phyloP scores from a whole-genome alignment of 2,113 vertebrate species.

The Paramisgurnus dabryanus region DNA sequence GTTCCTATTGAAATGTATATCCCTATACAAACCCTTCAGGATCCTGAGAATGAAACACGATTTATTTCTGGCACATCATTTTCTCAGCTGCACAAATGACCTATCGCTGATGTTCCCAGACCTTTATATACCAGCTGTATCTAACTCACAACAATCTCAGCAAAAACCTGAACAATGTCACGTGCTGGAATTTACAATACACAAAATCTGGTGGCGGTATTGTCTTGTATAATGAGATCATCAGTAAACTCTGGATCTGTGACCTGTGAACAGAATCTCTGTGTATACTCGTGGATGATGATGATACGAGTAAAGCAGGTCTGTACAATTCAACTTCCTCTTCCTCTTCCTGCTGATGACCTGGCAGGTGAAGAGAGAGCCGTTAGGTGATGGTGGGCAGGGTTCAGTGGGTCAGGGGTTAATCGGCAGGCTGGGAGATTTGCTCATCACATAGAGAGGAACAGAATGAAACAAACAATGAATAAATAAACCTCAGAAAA shows the following conservation, averaged over 20 bases:
- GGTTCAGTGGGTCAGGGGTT: background rate
- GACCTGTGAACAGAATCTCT: slow-evolving; percentile 21
- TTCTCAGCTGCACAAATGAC: slow-evolving; percentile 51
- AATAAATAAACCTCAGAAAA: background rate
- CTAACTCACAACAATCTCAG: background rate
- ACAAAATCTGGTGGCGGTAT: background rate
- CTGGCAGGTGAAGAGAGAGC: background rate
- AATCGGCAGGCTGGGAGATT: background rate
- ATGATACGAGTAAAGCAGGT: background rate
- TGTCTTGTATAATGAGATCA: background rate
- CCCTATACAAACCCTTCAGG: too few relatives aligned
- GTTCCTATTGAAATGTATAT: too few relatives aligned
- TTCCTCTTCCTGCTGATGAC: slow-evolving; percentile 15
- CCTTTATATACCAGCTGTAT: slow-evolving; percentile 23
- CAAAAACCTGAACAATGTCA: too few relatives aligned
- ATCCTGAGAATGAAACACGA: too few relatives aligned
- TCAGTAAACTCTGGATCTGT: background rate
- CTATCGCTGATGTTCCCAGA: slow-evolving; percentile 32
- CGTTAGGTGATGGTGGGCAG: background rate
- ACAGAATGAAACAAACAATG: background rate
- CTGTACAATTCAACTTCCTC: background rate
- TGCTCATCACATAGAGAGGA: background rate
- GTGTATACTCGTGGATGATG: background rate
- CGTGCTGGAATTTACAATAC: background rate
- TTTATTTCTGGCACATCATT: too few relatives aligned